Evolutionary conservation across 1,140 invertebrate genomes (phyloP).

Genomic region (Reticulitermes speratus): DNA sequence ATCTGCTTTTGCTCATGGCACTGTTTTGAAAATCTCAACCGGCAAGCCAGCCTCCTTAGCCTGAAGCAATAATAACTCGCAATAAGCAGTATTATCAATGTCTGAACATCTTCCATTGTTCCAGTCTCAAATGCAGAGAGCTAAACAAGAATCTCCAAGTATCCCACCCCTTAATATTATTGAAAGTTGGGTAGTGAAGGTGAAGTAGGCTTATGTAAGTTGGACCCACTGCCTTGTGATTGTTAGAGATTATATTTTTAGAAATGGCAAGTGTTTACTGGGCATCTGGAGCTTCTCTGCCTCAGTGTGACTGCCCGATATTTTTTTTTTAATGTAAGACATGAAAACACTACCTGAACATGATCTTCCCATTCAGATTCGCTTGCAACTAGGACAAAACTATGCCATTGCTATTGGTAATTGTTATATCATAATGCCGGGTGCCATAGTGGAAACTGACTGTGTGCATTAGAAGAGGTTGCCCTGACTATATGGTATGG

Average conservation of each 20-base stretch:
- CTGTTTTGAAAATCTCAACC: slow-evolving; percentile 22
- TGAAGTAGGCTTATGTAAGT: not conserved
- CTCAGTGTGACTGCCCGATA: not conserved
- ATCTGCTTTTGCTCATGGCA: slow-evolving; percentile 32
- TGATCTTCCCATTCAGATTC: not conserved
- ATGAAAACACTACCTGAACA: not conserved
- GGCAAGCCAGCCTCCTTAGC: slow-evolving; percentile 31
- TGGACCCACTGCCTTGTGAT: slow-evolving; percentile 15
- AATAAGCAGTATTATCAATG: slow-evolving; percentile 36
- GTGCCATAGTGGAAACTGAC: slow-evolving; percentile 25
- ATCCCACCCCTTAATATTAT: not conserved
- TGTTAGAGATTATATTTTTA: slow-evolving; percentile 19
- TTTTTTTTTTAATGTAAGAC: not conserved
- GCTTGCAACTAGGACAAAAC: not conserved
- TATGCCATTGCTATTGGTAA: not conserved
- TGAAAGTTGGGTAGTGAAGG: not conserved
- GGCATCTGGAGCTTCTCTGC: not conserved
- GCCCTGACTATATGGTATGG: not conserved
- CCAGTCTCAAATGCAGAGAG: not conserved
- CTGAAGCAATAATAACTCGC: slow-evolving; percentile 36
- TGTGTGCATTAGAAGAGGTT: slow-evolving; percentile 18
- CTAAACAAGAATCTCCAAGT: not conserved
- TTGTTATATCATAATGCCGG: not conserved
- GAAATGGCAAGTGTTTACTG: slow-evolving; percentile 4
- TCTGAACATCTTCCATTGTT: slow-evolving; percentile 33